Conservation (phyloP, 2,797 vertebrate species). For the Chelidonichthys spinosus region DNA sequence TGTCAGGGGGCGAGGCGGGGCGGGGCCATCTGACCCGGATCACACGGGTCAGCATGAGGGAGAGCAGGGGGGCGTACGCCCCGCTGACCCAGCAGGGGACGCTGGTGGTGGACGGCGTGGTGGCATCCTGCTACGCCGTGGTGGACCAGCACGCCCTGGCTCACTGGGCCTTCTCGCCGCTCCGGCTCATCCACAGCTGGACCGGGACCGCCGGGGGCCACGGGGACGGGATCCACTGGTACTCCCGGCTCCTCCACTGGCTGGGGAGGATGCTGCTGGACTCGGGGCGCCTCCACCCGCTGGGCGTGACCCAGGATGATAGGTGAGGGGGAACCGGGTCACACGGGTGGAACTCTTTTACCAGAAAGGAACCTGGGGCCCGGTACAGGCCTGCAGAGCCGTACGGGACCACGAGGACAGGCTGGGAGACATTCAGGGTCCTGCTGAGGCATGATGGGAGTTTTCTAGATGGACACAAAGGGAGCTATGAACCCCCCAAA, state of each 20-base stretch:
- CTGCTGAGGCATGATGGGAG: constrained; percentile 43
- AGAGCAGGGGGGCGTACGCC: constrained; percentile 86
- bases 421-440: neutral
- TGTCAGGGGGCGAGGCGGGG: constrained; percentile 37
- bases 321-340: constrained; percentile 77
- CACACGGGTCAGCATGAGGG: constrained; percentile 69
- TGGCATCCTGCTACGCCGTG: constrained; percentile 92
- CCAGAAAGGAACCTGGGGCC: neutral
- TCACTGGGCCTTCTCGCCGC: constrained; percentile 90
- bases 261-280: constrained; percentile 87
- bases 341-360: neutral
- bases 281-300: constrained; percentile 87
- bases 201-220: constrained; percentile 67
- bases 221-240: constrained; percentile 91
- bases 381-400: neutral
- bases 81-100: constrained; percentile 92
- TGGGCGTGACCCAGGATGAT: constrained; percentile 80
- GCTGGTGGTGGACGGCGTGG: constrained; percentile 89
- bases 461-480: constrained; percentile 5
- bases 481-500: constrained; percentile 24
- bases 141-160: constrained; percentile 89
- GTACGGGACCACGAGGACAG: neutral
- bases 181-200: constrained; percentile 88
- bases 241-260: constrained; percentile 87
- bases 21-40: constrained; percentile 82